Evolutionary conservation across 2,797 vertebrate species (phyloP).

Genomic region (Sebastes minor): DNA sequence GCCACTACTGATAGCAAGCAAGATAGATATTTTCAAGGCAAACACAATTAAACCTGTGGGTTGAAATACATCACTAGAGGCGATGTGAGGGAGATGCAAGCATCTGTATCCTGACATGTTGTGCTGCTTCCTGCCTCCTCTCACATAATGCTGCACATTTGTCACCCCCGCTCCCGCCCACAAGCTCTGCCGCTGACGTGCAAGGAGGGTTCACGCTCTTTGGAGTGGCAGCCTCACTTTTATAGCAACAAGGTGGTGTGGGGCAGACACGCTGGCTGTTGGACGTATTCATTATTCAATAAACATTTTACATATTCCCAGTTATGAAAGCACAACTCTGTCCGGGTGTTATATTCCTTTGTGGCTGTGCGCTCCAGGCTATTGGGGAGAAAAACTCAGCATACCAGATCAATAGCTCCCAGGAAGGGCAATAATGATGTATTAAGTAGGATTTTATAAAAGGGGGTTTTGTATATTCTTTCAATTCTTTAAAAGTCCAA

Average conservation of each 20-base stretch:
- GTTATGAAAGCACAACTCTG: slow-evolving; percentile 57
- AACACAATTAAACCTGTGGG: slow-evolving; percentile 80
- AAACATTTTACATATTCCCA: slow-evolving; percentile 58
- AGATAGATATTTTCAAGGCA: slow-evolving; percentile 60
- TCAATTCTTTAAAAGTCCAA: slow-evolving; percentile 9
- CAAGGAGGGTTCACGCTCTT: slow-evolving; percentile 55
- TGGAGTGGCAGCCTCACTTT: slow-evolving; percentile 65
- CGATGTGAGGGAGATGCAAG: slow-evolving; percentile 60
- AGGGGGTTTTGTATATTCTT: slow-evolving; percentile 8
- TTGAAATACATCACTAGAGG: slow-evolving; percentile 64
- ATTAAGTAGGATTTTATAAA: slow-evolving; percentile 28
- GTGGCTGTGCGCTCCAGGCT: slow-evolving; percentile 39
- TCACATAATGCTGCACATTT: slow-evolving; percentile 71
- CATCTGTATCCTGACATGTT: slow-evolving; percentile 71
- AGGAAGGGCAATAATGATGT: slow-evolving; percentile 27
- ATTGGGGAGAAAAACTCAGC: slow-evolving; percentile 40
- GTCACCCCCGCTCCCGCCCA: slow-evolving; percentile 65
- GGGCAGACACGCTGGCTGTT: slow-evolving; percentile 24
- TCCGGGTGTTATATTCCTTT: slow-evolving; percentile 44
- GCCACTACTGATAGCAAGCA: slow-evolving; percentile 29
- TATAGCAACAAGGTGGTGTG: slow-evolving; percentile 55
- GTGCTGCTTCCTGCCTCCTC: slow-evolving; percentile 65
- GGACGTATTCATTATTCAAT: slow-evolving; percentile 73
- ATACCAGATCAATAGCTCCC: slow-evolving; percentile 42
- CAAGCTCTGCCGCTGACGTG: slow-evolving; percentile 41